phyloP scores from a whole-genome alignment of 2,888 invertebrate species.

The Sarcophaga caerulescens region DNA sequence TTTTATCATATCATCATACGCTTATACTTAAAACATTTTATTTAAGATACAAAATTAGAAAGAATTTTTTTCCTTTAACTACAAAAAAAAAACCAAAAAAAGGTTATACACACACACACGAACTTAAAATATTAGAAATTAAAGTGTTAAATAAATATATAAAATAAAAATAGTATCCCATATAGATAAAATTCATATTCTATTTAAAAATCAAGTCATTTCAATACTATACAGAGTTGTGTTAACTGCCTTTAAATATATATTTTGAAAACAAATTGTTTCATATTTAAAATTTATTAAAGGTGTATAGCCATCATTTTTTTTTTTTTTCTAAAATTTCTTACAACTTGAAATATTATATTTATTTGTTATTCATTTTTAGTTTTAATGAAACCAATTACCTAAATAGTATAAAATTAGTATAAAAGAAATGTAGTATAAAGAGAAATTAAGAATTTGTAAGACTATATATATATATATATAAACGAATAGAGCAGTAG shows the following conservation, averaged over 20 bases:
- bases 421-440: background rate
- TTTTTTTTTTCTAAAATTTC: no score
- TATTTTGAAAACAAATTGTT: no score
- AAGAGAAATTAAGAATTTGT: background rate
- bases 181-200: no score
- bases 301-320: no score
- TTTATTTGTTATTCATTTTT: background rate
- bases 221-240: no score
- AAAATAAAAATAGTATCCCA: no score
- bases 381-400: background rate
- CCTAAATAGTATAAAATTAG: constrained; percentile 1
- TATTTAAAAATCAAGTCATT: no score
- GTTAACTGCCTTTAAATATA: no score
- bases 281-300: no score
- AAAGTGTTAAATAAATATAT: no score
- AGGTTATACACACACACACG: background rate
- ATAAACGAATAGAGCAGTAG: background rate
- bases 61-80: background rate
- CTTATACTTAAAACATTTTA: background rate
- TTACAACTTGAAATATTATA: background rate
- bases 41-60: background rate
- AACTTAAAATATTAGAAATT: no score
- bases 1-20: constrained; percentile 29
- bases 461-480: constrained; percentile 9
- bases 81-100: background rate